Evolutionary conservation across 2,113 vertebrate species (phyloP), one percentile per base, ranked within the genome.

Genomic region (Alosa alosa): DNA sequence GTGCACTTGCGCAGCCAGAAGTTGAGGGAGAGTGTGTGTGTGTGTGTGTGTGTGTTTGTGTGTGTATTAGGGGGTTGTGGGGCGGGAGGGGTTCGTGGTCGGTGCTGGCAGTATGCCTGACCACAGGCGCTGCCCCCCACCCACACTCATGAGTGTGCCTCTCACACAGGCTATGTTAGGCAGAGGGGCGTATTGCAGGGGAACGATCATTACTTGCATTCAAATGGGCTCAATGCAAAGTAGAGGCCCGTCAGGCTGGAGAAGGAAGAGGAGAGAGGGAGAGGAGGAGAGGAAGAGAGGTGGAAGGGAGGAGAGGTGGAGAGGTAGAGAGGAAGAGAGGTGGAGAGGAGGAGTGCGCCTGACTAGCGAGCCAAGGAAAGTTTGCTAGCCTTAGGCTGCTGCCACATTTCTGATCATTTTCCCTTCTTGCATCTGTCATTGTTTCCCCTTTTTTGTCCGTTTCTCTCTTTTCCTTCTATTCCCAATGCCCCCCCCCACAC

Each of bases 1-100:
- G 89, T 92, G 89, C 90, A 90, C 90, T 90, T 91, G 84, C 87
- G 88, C 90, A 78, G 60, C 87, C 84, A 84, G 82, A 81, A 84
- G 84, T 36, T 41, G 82, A 17, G 82, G 0, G 8, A 13, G 4
- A 25, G 25, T 7, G 60, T 25, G 60, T 82, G 85, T 83, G 22
- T 36, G 81, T 49, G n/a, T 64, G 60, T 25, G 60, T 64, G 60
- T 64, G 60, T 64, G 60, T 64, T 20, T 64, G 55, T 57, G 55
- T 57, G 55, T 20, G 55, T 57, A 13, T 57, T 18, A 18, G 4
- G 85, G 22, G 78, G 22, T 10, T 18, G 85, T 47, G 17, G 82
- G 84, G 45, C 46, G 20, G 45, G 72, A 86, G 85, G 84, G 82
- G 83, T 83, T 88, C 57, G 89, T 83, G 86, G 89, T 89, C 78